Base-by-base conservation (phyloP, 1,140 invertebrate genomes). In the Helicorthomorpha holstii region DNA sequence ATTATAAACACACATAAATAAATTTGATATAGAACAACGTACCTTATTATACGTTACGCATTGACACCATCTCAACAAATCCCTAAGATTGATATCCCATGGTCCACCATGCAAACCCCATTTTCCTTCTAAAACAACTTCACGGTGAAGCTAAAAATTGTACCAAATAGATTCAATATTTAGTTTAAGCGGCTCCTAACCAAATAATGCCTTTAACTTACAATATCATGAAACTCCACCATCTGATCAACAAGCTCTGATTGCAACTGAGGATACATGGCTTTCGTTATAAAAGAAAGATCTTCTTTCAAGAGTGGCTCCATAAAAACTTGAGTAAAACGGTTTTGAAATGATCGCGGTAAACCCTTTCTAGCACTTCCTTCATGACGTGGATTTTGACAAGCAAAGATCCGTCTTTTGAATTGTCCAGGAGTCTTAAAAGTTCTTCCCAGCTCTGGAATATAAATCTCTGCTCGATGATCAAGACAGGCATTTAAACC, bases 401-500 rank as follows among this genome's bases (percentile, higher is more conserved):
- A 98, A 12, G 84, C 95, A 69, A 99, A 99, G 34, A 99, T 77
- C 59, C 83, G 79, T 52, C 65, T 67, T 52, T 62, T 63, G 51
- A 24, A 72, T 61, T 54, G 50, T 4, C 22, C 24, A 48, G 80
- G 75, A 0, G 97, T 75, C 51, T 74, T 69, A 64, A 99, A 98
- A 0, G 80, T 85, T 64, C 78, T 80, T 38, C 82, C 84, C 0
- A 99, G 69, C 73, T 99, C 96, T 1, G 95, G 89, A 50, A 99
- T 85, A 63, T 80, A 98, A 16, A 99, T 78, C 70, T 96, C 91
- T 2, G 88, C 89, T 60, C 95, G 73, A 66, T 99, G 96, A 75
- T 99, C 96, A 16, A 99, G 75, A 65, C 94, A 97, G 1, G 95
- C 94, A 69, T 99, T 99, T 1, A 99, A 72, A 27, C 94, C 94